These are phyloP conservation scores for Hipposideros larvatus DNA, from an alignment of 2,797 vertebrate species.

Conservation along the genomic window DNA sequence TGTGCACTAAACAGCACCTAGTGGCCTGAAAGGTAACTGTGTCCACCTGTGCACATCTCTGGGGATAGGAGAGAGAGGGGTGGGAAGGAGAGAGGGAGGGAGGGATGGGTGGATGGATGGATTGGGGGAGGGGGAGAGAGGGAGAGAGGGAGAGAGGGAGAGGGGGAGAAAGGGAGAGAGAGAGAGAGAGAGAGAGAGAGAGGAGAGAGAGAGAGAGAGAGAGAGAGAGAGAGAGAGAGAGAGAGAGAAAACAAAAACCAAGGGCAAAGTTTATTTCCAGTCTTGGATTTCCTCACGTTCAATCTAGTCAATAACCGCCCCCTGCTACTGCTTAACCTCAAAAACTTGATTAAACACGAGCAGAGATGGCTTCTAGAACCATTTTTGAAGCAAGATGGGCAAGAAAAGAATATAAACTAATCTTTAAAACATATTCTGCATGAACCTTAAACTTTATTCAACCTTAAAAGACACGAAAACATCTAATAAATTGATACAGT, in stretches of 20 bases:
- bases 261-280: not conserved
- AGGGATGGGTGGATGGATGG: accelerated
- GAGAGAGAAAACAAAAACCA: accelerated
- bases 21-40: not conserved
- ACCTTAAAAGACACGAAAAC: slow-evolving; percentile 63
- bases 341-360: not conserved
- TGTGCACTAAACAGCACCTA: not conserved
- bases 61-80: no score
- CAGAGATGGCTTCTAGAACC: not conserved
- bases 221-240: accelerated
- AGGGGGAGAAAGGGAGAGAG: no score
- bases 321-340: not conserved
- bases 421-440: not conserved
- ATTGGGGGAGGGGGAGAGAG: accelerated
- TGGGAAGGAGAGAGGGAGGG: accelerated
- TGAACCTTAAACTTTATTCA: slow-evolving; percentile 70
- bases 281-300: not conserved
- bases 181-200: accelerated
- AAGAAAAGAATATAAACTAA: not conserved
- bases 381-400: not conserved
- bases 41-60: no score
- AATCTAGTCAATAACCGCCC: not conserved
- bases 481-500: slow-evolving; percentile 76
- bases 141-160: accelerated
- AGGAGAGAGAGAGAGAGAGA: accelerated